Evolutionary conservation across 2,797 vertebrate species (phyloP).

Genomic region (Clarias platycephalus): DNA sequence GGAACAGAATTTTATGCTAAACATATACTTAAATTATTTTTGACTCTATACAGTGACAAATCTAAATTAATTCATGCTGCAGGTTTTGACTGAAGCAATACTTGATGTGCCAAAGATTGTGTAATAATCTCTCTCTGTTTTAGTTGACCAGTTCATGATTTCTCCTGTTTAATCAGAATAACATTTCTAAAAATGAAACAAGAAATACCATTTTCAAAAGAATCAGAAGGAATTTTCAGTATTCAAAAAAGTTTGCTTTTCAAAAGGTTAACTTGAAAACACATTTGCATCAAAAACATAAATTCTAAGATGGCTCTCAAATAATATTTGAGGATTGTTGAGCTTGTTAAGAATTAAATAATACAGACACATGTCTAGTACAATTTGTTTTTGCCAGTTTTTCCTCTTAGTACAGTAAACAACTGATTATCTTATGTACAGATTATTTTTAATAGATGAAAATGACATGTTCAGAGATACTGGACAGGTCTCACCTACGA

Average conservation of each 20-base stretch:
- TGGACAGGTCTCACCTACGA: neutral
- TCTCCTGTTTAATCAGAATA: neutral
- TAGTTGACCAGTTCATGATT: neutral
- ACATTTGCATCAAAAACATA: neutral
- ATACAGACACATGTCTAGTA: neutral
- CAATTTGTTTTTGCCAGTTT: neutral
- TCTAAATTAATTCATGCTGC: neutral
- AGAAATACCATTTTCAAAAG: neutral
- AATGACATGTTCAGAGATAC: slow-evolving; percentile 11
- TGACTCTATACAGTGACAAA: neutral
- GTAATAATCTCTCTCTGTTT: neutral
- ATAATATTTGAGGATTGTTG: no score
- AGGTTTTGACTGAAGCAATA: neutral
- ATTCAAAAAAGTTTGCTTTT: neutral
- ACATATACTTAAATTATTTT: neutral
- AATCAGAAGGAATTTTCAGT: neutral
- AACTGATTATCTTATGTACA: slow-evolving; percentile 1
- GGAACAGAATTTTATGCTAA: no score
- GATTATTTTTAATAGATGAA: slow-evolving; percentile 18
- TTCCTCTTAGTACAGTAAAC: neutral
- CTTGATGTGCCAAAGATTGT: neutral
- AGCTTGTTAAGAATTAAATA: neutral
- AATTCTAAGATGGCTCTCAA: neutral
- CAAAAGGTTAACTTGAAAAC: neutral
- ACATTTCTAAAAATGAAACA: neutral